Conservation (phyloP, 1,140 invertebrate species). For the Papilio xuthus region DNA sequence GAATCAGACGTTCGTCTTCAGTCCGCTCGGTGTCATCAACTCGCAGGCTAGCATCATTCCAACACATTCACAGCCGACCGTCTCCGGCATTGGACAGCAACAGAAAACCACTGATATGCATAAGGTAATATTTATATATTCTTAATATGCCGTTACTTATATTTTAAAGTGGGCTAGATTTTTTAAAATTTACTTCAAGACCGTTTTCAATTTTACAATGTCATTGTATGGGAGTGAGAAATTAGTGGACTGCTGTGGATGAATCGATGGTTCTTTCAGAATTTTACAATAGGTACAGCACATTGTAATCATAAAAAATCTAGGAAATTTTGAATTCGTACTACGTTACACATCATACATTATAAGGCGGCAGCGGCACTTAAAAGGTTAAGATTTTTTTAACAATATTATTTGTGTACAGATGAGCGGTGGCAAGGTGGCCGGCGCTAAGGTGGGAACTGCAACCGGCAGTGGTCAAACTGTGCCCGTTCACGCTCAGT, state of each 20-base stretch:
- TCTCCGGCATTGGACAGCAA: slow-evolving; percentile 70
- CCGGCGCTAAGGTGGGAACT: slow-evolving; percentile 80
- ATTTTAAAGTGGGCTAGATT: neutral
- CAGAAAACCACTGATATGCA: slow-evolving; percentile 81
- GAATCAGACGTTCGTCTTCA: slow-evolving; percentile 90
- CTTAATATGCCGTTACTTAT: slow-evolving; percentile 25
- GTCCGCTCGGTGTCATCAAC: slow-evolving; percentile 86
- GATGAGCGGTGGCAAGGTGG: slow-evolving; percentile 66
- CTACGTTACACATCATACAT: too few relatives aligned
- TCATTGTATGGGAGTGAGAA: too few relatives aligned
- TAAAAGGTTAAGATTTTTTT: too few relatives aligned
- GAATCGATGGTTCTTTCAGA: too few relatives aligned
- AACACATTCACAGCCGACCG: slow-evolving; percentile 80
- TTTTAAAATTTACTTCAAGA: too few relatives aligned
- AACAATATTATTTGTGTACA: slow-evolving; percentile 32
- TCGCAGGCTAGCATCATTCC: slow-evolving; percentile 86
- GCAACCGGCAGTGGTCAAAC: slow-evolving; percentile 56
- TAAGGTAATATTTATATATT: slow-evolving; percentile 61
- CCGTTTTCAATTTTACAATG: too few relatives aligned
- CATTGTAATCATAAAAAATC: too few relatives aligned
- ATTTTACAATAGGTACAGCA: too few relatives aligned
- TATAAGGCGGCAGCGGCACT: too few relatives aligned
- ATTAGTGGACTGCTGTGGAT: too few relatives aligned
- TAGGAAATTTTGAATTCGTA: too few relatives aligned
- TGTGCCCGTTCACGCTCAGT: slow-evolving; percentile 80